These are phyloP conservation scores for Tillus elongatus DNA, from an alignment of 2,888 invertebrate species.

Conservation along the genomic window DNA sequence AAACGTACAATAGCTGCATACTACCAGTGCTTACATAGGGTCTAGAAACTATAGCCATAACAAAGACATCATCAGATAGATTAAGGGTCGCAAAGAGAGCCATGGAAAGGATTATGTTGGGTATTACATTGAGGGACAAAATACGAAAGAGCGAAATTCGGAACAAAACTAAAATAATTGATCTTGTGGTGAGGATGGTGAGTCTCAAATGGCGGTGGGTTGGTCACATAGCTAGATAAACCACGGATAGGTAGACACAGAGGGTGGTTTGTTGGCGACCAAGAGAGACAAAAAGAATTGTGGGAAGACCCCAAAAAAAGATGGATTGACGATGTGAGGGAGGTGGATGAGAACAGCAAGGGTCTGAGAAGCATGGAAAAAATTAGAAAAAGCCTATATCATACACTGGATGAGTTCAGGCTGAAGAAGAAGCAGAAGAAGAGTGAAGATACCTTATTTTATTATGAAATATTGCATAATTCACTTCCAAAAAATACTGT, in stretches of 20 bases:
- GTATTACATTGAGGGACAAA: not conserved
- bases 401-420: constrained; percentile 2
- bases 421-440: not conserved
- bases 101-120: not conserved
- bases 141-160: not conserved
- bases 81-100: too few species aligned
- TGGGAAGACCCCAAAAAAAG: constrained; percentile 2
- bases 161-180: not conserved
- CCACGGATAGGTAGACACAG: not conserved
- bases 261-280: not conserved
- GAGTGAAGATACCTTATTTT: not conserved
- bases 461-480: too few species aligned
- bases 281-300: not conserved
- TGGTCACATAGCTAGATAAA: not conserved
- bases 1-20: not conserved
- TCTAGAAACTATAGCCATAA: not conserved
- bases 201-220: not conserved
- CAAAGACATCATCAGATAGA: not conserved
- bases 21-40: not conserved
- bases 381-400: constrained; percentile 11
- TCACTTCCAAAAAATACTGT: too few species aligned
- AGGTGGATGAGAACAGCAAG: constrained; percentile 6
- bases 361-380: constrained; percentile 11
- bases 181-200: not conserved
- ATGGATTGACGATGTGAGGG: not conserved